phyloP scores from a whole-genome alignment of 2,113 vertebrate genomes.

The Trochalopteron elliotii region DNA sequence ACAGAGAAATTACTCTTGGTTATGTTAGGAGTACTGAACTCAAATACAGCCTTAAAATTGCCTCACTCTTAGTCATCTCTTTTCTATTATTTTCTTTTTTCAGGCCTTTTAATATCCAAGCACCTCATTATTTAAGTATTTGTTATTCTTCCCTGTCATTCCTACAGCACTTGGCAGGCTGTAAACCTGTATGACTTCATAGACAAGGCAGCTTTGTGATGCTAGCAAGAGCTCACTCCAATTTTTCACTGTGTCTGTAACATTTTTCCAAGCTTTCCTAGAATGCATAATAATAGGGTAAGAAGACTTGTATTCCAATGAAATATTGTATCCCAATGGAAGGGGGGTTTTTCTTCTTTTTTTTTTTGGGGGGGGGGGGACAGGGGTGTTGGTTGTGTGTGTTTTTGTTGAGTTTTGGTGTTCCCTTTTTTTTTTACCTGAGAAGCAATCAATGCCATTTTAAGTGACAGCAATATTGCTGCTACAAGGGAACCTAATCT shows the following conservation, averaged over 20 bases:
- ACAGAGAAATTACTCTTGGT: background rate
- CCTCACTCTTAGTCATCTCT: background rate
- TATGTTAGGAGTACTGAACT: background rate
- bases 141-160: background rate
- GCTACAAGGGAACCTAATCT: background rate
- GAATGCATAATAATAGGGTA: background rate
- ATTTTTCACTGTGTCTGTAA: background rate
- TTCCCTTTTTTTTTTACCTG: too few relatives aligned
- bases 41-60: background rate
- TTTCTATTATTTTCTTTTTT: background rate
- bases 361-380: too few relatives aligned
- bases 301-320: background rate
- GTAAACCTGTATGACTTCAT: background rate
- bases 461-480: background rate
- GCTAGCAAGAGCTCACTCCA: background rate
- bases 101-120: background rate
- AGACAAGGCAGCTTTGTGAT: background rate
- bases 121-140: background rate
- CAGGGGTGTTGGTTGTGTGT: background rate
- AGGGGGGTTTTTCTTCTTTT: fast-evolving
- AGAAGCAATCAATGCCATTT: background rate
- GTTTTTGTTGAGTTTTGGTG: background rate
- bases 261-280: background rate
- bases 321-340: background rate
- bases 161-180: background rate